Percentiles rank a stretch among this genome's conserved stretches.
These are phyloP conservation scores for Drepana falcataria DNA, from an alignment of 2,888 invertebrate genomes.

Conservation along the genomic window DNA sequence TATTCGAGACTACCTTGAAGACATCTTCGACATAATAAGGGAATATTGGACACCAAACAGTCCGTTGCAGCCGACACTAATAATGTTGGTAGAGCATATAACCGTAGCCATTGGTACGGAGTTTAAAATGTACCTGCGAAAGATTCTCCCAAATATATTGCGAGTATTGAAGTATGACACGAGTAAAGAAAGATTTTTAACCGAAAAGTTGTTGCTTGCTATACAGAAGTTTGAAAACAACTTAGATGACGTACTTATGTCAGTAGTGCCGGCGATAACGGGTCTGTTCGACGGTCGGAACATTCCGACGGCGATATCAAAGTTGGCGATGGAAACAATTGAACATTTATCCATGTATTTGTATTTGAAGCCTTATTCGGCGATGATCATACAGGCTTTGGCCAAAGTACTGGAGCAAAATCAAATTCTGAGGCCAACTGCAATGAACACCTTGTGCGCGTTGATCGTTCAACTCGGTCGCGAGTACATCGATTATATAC, in stretches of 20 bases:
- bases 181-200: conserved; percentile 89
- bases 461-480: conserved; percentile 92
- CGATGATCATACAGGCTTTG: conserved; percentile 95
- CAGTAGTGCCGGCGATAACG: conserved; percentile 96
- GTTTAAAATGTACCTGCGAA: conserved; percentile 95
- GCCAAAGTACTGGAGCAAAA: conserved; percentile 91
- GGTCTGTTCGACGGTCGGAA: conserved; percentile 92
- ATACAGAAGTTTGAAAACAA: conserved; percentile 96
- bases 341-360: conserved; percentile 92
- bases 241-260: conserved; percentile 95
- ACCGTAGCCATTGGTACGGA: conserved; percentile 96
- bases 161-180: conserved; percentile 93
- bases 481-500: conserved; percentile 95
- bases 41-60: conserved; percentile 95
- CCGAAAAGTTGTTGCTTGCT: conserved; percentile 89
- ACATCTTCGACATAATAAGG: conserved; percentile 94
- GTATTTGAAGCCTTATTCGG: conserved; percentile 94
- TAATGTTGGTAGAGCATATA: conserved; percentile 94
- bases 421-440: conserved; percentile 85
- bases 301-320: conserved; percentile 86
- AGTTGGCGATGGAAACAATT: conserved; percentile 89
- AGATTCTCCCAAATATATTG: conserved; percentile 95
- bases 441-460: conserved; percentile 94
- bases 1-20: conserved; percentile 95
- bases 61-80: conserved; percentile 91